These are phyloP conservation scores for Zaprionus vittiger DNA, from an alignment of 1,140 invertebrate genomes.

Conservation along the genomic window DNA sequence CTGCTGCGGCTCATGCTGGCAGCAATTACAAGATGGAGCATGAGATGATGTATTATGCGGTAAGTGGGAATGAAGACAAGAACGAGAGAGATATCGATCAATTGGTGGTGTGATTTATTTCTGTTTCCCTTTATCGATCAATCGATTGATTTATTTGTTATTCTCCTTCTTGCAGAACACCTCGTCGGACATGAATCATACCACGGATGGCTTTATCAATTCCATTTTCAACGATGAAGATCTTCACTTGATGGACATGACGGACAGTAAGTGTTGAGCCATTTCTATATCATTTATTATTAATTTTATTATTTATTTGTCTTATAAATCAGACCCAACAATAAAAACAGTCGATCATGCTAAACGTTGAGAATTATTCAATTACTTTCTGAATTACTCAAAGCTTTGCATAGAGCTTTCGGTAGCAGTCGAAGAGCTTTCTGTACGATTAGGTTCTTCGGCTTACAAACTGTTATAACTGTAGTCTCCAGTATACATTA, in stretches of 20 bases:
- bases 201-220: conserved; percentile 92
- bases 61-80: conserved; percentile 60
- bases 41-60: conserved; percentile 86
- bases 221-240: conserved; percentile 95
- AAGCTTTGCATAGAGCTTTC: conserved; percentile 7
- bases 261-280: conserved; percentile 89
- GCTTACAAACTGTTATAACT: not conserved
- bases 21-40: conserved; percentile 85
- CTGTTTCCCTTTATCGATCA: not conserved
- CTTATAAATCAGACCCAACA: not conserved
- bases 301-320: not conserved
- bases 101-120: too few relatives aligned
- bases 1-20: conserved; percentile 52
- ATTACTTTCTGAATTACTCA: not conserved
- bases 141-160: conserved; percentile 12
- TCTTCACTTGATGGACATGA: conserved; percentile 95
- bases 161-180: conserved; percentile 84
- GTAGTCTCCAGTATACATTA: not conserved
- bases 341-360: not conserved
- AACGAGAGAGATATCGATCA: not conserved
- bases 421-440: not conserved
- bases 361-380: not conserved
- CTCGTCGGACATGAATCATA: conserved; percentile 88
- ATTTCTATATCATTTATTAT: not conserved
- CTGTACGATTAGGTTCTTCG: not conserved